phyloP scores from a whole-genome alignment of 2,888 invertebrate species.

The Carcina quercana region DNA sequence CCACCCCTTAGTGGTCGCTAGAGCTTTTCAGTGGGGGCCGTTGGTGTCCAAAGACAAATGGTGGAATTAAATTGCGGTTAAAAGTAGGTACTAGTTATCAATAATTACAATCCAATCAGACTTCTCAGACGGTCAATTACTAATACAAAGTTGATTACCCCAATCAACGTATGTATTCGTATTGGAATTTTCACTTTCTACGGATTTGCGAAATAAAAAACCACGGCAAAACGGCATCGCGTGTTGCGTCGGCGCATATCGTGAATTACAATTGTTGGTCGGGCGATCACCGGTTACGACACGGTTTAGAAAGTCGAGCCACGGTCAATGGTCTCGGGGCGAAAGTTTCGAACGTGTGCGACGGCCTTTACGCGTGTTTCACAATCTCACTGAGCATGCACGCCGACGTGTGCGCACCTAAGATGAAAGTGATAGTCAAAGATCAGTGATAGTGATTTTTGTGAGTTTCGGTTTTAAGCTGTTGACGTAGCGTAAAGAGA shows the following conservation, averaged over 20 bases:
- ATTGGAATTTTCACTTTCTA: no score
- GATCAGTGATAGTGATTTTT: no score
- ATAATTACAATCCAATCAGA: no score
- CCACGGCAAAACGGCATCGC: conserved; percentile 58
- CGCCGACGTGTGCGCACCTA: conserved; percentile 14
- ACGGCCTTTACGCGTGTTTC: conserved; percentile 42
- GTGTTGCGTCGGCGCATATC: conserved; percentile 54
- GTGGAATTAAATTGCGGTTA: no score
- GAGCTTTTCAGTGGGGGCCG: no score
- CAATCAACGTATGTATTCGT: conserved; percentile 12
- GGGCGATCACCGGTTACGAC: conserved; percentile 67
- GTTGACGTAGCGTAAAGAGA: no score
- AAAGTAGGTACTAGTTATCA: no score
- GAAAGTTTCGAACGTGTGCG: conserved; percentile 54
- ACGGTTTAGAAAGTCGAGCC: conserved; percentile 68
- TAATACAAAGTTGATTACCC: background rate
- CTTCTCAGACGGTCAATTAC: no score
- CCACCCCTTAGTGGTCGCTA: no score
- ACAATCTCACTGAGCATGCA: conserved; percentile 22
- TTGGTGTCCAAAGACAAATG: no score
- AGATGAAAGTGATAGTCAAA: conserved; percentile 52
- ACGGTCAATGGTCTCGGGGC: conserved; percentile 68
- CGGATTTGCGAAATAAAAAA: conserved; percentile 52
- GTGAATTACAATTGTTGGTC: conserved; percentile 59
- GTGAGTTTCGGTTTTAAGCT: no score